Conservation (phyloP, 2,797 vertebrate genomes). For the Betta splendens region DNA sequence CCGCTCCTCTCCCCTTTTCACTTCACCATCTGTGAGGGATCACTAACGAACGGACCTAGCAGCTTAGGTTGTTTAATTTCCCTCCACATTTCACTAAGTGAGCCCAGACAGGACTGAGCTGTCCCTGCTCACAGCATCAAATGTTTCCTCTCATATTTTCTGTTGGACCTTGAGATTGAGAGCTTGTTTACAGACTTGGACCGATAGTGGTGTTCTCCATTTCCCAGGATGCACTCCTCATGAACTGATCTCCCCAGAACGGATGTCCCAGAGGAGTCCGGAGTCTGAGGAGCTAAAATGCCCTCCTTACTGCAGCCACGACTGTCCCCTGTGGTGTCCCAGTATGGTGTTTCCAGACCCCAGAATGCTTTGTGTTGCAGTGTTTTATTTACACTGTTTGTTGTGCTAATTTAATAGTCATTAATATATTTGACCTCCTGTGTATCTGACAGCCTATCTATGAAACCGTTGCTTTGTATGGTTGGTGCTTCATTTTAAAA, state of each 20-base stretch:
- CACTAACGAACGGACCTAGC: conserved; percentile 21
- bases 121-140: conserved; percentile 21
- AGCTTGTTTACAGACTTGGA: conserved; percentile 68
- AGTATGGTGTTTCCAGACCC: conserved; percentile 60
- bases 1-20: conserved; percentile 8
- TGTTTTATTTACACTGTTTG: conserved; percentile 83
- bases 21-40: conserved; percentile 11
- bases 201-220: conserved; percentile 46
- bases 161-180: conserved; percentile 45
- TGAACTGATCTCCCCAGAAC: conserved; percentile 63
- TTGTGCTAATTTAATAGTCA: conserved; percentile 87
- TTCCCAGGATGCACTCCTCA: conserved; percentile 47
- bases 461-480: conserved; percentile 81
- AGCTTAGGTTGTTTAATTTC: conserved; percentile 11
- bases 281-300: conserved; percentile 36
- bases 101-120: background rate
- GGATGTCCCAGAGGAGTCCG: conserved; percentile 65
- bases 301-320: conserved; percentile 57
- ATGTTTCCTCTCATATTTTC: conserved; percentile 26
- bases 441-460: conserved; percentile 80
- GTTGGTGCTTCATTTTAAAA: conserved; percentile 85
- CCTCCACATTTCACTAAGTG: conserved; percentile 22
- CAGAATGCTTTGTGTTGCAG: conserved; percentile 79
- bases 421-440: conserved; percentile 88
- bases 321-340: conserved; percentile 51